These are phyloP conservation scores for Pheosia gnoma DNA, from an alignment of 2,888 invertebrate genomes.

Conservation along the genomic window DNA sequence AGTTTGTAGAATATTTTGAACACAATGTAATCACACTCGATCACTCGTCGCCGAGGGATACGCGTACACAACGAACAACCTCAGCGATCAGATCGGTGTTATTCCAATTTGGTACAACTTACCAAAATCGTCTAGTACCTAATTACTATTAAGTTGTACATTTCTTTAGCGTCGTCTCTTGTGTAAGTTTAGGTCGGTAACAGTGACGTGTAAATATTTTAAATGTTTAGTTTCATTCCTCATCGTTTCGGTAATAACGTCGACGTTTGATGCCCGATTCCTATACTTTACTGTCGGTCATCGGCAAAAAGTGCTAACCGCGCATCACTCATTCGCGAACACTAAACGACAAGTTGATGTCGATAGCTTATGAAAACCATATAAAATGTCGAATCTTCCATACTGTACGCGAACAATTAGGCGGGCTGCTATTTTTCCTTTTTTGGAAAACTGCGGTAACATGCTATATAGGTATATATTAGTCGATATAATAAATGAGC, in stretches of 20 bases:
- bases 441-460: too few relatives aligned
- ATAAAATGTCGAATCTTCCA: too few relatives aligned
- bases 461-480: too few relatives aligned
- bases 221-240: conserved; percentile 46
- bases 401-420: too few relatives aligned
- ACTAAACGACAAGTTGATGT: too few relatives aligned
- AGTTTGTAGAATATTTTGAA: conserved; percentile 76
- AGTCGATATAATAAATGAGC: too few relatives aligned
- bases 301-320: too few relatives aligned
- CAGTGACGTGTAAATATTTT: conserved; percentile 54
- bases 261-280: conserved; percentile 12
- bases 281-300: neutral
- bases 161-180: conserved; percentile 53
- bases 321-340: too few relatives aligned
- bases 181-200: conserved; percentile 40
- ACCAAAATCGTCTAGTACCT: conserved; percentile 77
- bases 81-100: conserved; percentile 68
- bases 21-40: conserved; percentile 49
- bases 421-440: too few relatives aligned
- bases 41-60: conserved; percentile 52
- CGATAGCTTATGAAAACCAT: too few relatives aligned
- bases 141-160: conserved; percentile 66
- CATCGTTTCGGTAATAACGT: conserved; percentile 35
- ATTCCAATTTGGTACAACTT: conserved; percentile 75
- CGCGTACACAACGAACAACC: conserved; percentile 52